A percentile compares a stretch with the other conserved stretches of the same genome.
phyloP scores from a whole-genome alignment of 1,140 invertebrate genomes.

The Caenorhabditis latens region DNA sequence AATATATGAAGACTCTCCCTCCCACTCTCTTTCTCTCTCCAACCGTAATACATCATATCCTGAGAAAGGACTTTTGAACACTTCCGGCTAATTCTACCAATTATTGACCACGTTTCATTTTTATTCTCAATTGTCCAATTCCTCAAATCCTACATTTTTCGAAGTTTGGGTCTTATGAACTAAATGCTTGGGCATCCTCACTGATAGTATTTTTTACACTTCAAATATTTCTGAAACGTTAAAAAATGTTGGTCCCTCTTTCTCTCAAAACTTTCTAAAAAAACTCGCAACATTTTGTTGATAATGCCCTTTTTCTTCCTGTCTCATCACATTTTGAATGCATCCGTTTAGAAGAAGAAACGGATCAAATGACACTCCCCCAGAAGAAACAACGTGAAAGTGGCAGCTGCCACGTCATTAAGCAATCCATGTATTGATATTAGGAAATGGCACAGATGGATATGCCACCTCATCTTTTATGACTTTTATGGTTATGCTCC shows the following conservation, averaged over 20 bases:
- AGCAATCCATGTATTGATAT: slow-evolving; percentile 49
- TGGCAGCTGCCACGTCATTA: slow-evolving; percentile 49
- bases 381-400: background rate
- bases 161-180: no score
- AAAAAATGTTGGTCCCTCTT: background rate
- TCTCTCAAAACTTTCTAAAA: background rate
- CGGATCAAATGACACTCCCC: slow-evolving; percentile 7
- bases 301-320: slow-evolving; percentile 30
- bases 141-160: background rate
- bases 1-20: background rate
- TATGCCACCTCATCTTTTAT: slow-evolving; percentile 4
- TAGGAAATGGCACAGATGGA: slow-evolving; percentile 24
- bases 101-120: background rate
- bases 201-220: no score
- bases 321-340: slow-evolving; percentile 52
- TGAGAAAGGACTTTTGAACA: slow-evolving; percentile 14
- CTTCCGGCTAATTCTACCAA: background rate
- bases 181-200: no score
- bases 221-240: background rate
- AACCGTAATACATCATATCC: slow-evolving; percentile 50
- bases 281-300: slow-evolving; percentile 25
- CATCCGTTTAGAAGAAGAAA: slow-evolving; percentile 38
- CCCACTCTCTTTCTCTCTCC: no score
- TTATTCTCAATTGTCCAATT: background rate
- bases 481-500: slow-evolving; percentile 19